phyloP scores from a whole-genome alignment of 2,888 invertebrate genomes.

The Pasiphila rectangulata region DNA sequence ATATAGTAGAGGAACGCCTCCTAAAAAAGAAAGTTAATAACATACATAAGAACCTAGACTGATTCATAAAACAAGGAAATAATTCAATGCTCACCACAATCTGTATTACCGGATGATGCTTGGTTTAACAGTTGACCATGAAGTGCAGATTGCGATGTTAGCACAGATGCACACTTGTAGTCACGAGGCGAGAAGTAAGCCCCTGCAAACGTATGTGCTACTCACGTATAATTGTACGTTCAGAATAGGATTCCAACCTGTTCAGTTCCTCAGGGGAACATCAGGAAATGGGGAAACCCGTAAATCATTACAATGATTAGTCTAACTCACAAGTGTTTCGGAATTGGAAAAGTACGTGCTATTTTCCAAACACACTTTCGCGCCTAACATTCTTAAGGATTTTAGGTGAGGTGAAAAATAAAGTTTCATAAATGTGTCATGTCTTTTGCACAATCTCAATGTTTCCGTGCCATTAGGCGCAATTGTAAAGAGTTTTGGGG shows the following conservation, averaged over 20 bases:
- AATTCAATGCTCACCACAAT: neutral
- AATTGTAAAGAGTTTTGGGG: constrained; percentile 42
- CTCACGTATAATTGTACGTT: too few relatives aligned
- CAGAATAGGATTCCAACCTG: too few relatives aligned
- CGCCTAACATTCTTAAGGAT: constrained; percentile 1
- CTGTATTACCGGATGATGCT: neutral
- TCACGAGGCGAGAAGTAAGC: neutral
- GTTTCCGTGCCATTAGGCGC: constrained; percentile 49
- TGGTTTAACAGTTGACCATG: too few relatives aligned
- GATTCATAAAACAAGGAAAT: neutral
- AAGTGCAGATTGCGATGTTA: constrained; percentile 29
- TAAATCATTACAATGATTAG: too few relatives aligned
- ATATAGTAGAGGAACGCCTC: constrained; percentile 29
- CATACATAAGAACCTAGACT: neutral
- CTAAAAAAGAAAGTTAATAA: constrained; percentile 11
- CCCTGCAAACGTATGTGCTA: too few relatives aligned
- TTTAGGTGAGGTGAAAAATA: constrained; percentile 22
- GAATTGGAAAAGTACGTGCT: neutral
- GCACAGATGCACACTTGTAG: constrained; percentile 20
- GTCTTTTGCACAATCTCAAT: constrained; percentile 40
- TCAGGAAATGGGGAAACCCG: too few relatives aligned
- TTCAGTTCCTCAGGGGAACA: too few relatives aligned
- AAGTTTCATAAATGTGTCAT: constrained; percentile 24
- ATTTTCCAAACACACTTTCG: neutral
- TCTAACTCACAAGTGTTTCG: too few relatives aligned